A percentile compares a stretch with the other conserved stretches of the same genome.
These are phyloP conservation scores for Drosophila neonasuta DNA, from an alignment of 2,888 invertebrate species.

Conservation along the genomic window DNA sequence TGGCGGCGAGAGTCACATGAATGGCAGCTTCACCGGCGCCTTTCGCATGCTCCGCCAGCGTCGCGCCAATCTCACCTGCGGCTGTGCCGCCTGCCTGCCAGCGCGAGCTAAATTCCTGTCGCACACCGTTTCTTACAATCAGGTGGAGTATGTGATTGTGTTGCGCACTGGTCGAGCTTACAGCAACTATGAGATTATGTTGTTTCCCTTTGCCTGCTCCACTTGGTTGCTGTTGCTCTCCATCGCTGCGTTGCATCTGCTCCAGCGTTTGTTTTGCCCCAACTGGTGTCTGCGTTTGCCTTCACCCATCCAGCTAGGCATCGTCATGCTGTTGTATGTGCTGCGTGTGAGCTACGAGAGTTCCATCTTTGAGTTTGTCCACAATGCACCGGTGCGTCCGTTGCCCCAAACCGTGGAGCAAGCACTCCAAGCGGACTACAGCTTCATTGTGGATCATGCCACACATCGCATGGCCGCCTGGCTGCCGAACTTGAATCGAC, in stretches of 20 bases:
- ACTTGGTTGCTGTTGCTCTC: slow-evolving; percentile 50
- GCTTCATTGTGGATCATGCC: slow-evolving; percentile 57
- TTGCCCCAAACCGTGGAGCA: slow-evolving; percentile 55
- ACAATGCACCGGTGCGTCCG: slow-evolving; percentile 54
- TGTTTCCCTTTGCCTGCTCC: slow-evolving; percentile 47
- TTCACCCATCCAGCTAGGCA: slow-evolving; percentile 15
- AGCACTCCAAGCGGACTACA: slow-evolving; percentile 34
- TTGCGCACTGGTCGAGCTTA: slow-evolving; percentile 34
- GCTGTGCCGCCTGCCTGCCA: slow-evolving; percentile 54
- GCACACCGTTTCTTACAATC: slow-evolving; percentile 49
- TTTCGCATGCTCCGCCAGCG: slow-evolving; percentile 52
- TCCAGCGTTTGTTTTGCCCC: background rate
- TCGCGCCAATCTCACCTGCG: slow-evolving; percentile 54
- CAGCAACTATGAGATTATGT: slow-evolving; percentile 60
- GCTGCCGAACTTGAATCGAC: slow-evolving; percentile 26
- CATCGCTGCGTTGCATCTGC: slow-evolving; percentile 15
- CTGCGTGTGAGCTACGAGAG: slow-evolving; percentile 66
- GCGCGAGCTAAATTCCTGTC: slow-evolving; percentile 39
- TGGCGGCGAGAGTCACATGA: slow-evolving; percentile 48
- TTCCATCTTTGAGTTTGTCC: slow-evolving; percentile 61
- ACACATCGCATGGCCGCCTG: slow-evolving; percentile 46
- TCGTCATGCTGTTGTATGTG: slow-evolving; percentile 43
- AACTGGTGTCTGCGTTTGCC: background rate
- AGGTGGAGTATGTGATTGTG: slow-evolving; percentile 50
- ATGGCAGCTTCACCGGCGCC: slow-evolving; percentile 60